These are phyloP conservation scores for Zaprionus vittiger DNA, from an alignment of 1,140 invertebrate species.

Conservation along the genomic window DNA sequence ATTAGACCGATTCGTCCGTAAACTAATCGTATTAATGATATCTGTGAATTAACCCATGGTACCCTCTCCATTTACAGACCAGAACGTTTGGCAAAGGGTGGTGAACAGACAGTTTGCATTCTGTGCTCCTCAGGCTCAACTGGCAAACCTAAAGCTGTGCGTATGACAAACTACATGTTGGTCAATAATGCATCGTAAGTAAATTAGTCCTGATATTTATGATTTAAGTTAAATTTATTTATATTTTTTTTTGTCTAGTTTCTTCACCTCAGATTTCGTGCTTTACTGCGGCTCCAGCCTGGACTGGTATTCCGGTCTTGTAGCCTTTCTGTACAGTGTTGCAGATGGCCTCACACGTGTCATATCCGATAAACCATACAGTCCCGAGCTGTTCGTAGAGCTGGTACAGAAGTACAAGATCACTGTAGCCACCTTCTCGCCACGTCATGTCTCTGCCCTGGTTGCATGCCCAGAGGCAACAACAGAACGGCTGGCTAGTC, in stretches of 20 bases:
- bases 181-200: conserved; percentile 20
- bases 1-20: background rate
- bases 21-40: background rate
- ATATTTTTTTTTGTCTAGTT: background rate
- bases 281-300: conserved; percentile 10
- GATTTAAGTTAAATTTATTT: background rate
- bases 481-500: conserved; percentile 6
- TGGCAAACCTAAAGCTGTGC: conserved; percentile 90
- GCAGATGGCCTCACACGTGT: conserved; percentile 36
- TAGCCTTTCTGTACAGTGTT: conserved; percentile 9
- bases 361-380: conserved; percentile 26
- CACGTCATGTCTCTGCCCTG: conserved; percentile 29
- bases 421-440: conserved; percentile 13
- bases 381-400: conserved; percentile 30
- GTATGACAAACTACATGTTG: conserved; percentile 86
- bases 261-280: background rate
- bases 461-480: conserved; percentile 18
- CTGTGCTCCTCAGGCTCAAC: conserved; percentile 89
- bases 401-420: conserved; percentile 42
- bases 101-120: conserved; percentile 63
- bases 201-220: background rate
- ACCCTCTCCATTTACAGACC: conserved; percentile 15
- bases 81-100: conserved; percentile 14
- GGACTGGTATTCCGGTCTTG: conserved; percentile 55
- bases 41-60: background rate